A percentile compares a stretch with the other conserved stretches of the same genome.
Conservation (phyloP, 2,888 invertebrate species). For the Chrysina gloriosa region DNA sequence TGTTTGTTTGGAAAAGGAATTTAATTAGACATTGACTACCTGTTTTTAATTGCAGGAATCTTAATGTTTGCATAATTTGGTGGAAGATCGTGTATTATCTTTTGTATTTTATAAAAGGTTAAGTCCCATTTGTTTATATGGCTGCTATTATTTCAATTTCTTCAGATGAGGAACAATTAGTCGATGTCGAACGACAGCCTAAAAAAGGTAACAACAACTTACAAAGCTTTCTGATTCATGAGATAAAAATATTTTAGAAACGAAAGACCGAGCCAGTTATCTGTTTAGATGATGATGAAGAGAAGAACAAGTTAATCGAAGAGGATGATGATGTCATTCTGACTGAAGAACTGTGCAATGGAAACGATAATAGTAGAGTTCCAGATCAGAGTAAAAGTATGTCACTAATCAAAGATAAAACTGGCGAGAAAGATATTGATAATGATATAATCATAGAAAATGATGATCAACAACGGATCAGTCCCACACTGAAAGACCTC, state of each 20-base stretch:
- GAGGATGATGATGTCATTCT: background rate
- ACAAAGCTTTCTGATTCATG: background rate
- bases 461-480: background rate
- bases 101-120: no score
- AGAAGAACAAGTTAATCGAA: background rate
- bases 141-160: slow-evolving; percentile 31
- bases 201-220: background rate
- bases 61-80: background rate
- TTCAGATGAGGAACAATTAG: slow-evolving; percentile 28
- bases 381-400: background rate
- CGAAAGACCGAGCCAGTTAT: background rate
- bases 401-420: background rate
- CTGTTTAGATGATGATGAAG: slow-evolving; percentile 28
- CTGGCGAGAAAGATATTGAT: background rate
- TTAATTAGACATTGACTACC: no score
- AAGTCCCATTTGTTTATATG: slow-evolving; percentile 28
- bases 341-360: background rate
- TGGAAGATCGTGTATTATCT: background rate
- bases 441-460: background rate
- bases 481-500: background rate
- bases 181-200: background rate
- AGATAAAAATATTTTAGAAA: background rate
- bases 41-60: no score
- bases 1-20: no score
- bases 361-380: background rate